Evolutionary conservation across 1,140 invertebrate genomes (phyloP), one percentile per base, ranked within the genome.

Genomic region (Dryas iulia): DNA sequence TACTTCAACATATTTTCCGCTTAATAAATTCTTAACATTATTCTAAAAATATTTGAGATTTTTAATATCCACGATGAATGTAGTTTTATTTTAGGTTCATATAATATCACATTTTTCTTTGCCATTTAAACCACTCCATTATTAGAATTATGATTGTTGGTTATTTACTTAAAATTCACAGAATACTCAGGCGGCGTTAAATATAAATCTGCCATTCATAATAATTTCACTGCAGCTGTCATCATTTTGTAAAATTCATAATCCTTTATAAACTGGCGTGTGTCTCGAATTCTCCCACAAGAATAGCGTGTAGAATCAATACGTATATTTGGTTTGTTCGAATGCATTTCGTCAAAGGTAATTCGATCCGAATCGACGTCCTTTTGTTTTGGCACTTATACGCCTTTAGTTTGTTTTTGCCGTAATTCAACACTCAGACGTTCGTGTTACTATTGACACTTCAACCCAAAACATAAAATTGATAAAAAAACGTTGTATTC

Each of bases 321-420:
- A 81, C 76, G 77, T 81, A 79, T 78, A 82, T 81, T 75, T 77
- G 73, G 74, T 81, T 77, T 82, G 80, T 87, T 77, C 83, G 84
- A 84, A 79, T 89, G 84, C 84, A 84, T 74, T 83, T 77, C 83
- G 74, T 83, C 78, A 83, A 85, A 87, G 79, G 89, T 89, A 91
- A 91, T 89, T 86, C 78, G 85, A 91, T 86, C 79, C 70, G 59
- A 75, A 78, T 84, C 79, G 79, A 79, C 78, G 81, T 83, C 75
- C 84, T 89, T 91, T 91, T 91, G 79, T 91, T 85, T 89, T 88
- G 82, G 82, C 84, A 87, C 86, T 88, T 84, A 86, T 87, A 83
- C 81, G 85, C 87, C 83, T 91, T 85, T 84, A 87, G 77, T 90
- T 87, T 87, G 81, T 81, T 87, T 88, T 83, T 77, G 60, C 74